Conservation (phyloP, 2,113 vertebrate genomes). For the Hucho hucho region DNA sequence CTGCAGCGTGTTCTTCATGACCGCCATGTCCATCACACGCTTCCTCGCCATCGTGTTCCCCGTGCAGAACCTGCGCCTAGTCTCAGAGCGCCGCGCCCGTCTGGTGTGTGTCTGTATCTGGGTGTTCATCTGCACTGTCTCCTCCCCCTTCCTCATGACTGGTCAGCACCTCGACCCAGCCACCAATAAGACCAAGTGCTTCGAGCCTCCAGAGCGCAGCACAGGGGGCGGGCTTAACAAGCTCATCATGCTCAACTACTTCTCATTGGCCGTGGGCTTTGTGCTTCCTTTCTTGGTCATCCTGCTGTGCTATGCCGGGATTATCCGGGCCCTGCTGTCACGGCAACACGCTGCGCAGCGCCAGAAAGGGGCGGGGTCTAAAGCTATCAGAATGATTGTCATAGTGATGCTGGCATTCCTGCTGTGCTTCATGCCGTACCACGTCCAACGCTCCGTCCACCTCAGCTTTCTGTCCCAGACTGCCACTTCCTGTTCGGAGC, state of each 20-base stretch:
- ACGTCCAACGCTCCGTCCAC: slow-evolving; percentile 87
- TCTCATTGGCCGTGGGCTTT: slow-evolving; percentile 85
- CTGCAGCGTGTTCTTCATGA: slow-evolving; percentile 96
- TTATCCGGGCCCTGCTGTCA: slow-evolving; percentile 79
- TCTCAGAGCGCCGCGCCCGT: slow-evolving; percentile 79
- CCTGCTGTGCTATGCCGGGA: slow-evolving; percentile 86
- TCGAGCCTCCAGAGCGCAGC: slow-evolving; percentile 78
- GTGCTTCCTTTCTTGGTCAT: slow-evolving; percentile 85
- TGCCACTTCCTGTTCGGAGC: slow-evolving; percentile 60
- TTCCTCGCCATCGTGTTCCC: slow-evolving; percentile 95
- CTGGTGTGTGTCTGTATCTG: slow-evolving; percentile 79
- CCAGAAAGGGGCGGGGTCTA: slow-evolving; percentile 71
- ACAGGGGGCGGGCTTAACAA: slow-evolving; percentile 21
- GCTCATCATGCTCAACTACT: slow-evolving; percentile 77
- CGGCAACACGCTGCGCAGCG: slow-evolving; percentile 68
- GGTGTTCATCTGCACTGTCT: slow-evolving; percentile 83
- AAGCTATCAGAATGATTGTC: slow-evolving; percentile 89
- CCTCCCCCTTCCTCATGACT: slow-evolving; percentile 80
- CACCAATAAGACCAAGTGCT: slow-evolving; percentile 89
- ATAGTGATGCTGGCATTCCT: slow-evolving; percentile 89
- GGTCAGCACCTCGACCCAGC: slow-evolving; percentile 57
- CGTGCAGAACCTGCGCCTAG: slow-evolving; percentile 81
- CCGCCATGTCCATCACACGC: slow-evolving; percentile 92
- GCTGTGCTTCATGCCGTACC: slow-evolving; percentile 91
- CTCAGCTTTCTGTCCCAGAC: slow-evolving; percentile 70